phyloP scores from a whole-genome alignment of 2,113 vertebrate genomes.

The Ceratotherium simum region DNA sequence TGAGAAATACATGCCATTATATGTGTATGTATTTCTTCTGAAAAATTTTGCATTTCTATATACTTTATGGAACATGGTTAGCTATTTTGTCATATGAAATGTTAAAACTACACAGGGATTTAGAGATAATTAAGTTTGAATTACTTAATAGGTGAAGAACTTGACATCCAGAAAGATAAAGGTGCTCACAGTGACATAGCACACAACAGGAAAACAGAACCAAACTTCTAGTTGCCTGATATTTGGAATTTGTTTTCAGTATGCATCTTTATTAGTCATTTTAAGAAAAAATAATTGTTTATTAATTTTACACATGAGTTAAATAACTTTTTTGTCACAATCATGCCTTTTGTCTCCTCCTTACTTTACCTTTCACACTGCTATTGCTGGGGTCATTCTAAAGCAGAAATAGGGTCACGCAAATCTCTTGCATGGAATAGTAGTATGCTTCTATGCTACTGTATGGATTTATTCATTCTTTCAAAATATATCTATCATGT shows the following conservation, averaged over 20 bases:
- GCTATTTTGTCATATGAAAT: neutral
- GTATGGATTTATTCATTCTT: neutral
- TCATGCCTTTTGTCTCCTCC: neutral
- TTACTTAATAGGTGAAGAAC: neutral
- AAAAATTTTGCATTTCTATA: neutral
- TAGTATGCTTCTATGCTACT: neutral
- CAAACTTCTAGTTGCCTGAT: neutral
- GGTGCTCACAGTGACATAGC: neutral
- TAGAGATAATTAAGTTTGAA: neutral
- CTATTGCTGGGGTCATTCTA: neutral
- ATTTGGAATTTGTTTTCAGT: neutral
- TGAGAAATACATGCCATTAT: neutral
- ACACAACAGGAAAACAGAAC: neutral
- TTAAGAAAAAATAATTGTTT: neutral
- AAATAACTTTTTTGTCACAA: neutral
- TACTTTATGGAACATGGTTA: neutral
- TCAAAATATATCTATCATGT: neutral
- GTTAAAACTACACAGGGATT: neutral
- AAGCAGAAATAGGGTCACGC: neutral
- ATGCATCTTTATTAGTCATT: neutral
- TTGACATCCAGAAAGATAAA: neutral
- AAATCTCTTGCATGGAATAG: neutral
- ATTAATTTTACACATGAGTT: neutral
- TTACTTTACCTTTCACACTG: neutral
- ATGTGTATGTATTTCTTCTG: neutral